phyloP scores from a whole-genome alignment of 2,888 invertebrate genomes.

The Toxonevra muliebris region DNA sequence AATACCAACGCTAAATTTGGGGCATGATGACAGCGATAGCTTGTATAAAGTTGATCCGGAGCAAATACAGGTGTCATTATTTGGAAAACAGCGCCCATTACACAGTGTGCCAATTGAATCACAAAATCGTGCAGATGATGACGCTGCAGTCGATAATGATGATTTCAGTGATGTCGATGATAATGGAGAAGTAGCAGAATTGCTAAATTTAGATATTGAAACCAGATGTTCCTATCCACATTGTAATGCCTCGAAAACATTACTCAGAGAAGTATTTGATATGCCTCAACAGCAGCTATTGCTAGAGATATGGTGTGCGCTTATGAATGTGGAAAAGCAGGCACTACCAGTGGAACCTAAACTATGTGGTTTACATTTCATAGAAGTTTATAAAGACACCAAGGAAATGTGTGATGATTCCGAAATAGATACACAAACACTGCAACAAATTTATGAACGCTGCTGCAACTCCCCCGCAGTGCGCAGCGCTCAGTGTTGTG shows the following conservation, averaged over 20 bases:
- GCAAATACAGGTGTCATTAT: constrained; percentile 21
- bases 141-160: constrained; percentile 6
- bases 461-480: constrained; percentile 36
- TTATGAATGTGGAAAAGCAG: constrained; percentile 25
- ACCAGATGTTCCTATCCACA: constrained; percentile 33
- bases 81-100: constrained; percentile 19
- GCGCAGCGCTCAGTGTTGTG: constrained; percentile 40
- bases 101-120: background rate
- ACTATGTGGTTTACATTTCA: constrained; percentile 44
- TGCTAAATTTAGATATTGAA: background rate
- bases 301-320: constrained; percentile 36
- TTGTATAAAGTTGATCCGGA: constrained; percentile 52
- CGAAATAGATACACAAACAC: constrained; percentile 25
- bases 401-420: constrained; percentile 23
- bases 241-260: constrained; percentile 39
- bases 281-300: constrained; percentile 36
- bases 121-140: background rate
- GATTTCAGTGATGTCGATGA: background rate
- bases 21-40: constrained; percentile 52
- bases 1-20: constrained; percentile 53
- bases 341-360: constrained; percentile 30
- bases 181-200: background rate
- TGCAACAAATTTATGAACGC: constrained; percentile 34
- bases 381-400: constrained; percentile 33
- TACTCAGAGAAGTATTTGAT: constrained; percentile 41